These are phyloP conservation scores for Tinea semifulvella DNA, from an alignment of 2,888 invertebrate genomes.

Conservation along the genomic window DNA sequence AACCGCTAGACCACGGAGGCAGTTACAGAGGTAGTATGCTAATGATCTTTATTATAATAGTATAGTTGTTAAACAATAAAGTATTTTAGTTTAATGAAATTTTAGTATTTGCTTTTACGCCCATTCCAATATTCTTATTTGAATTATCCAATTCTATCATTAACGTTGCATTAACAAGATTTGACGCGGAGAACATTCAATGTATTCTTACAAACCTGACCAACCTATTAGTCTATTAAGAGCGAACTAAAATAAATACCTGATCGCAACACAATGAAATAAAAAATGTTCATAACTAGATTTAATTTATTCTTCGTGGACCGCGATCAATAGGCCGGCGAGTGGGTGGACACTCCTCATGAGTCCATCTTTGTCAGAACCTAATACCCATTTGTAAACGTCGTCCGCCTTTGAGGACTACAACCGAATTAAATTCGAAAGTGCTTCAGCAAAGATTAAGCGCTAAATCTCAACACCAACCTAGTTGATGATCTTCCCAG, in stretches of 20 bases:
- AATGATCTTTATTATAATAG: no score
- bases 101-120: no score
- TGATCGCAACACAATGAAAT: slow-evolving; percentile 47
- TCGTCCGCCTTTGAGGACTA: slow-evolving; percentile 54
- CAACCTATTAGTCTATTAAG: slow-evolving; percentile 43
- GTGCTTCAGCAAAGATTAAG: slow-evolving; percentile 7
- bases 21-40: no score
- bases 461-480: slow-evolving; percentile 1
- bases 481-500: slow-evolving; percentile 1
- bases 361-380: slow-evolving; percentile 66
- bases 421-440: slow-evolving; percentile 51
- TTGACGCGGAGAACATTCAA: no score
- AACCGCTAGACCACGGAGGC: no score
- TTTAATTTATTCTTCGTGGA: slow-evolving; percentile 60
- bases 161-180: no score
- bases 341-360: slow-evolving; percentile 66
- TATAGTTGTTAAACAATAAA: no score
- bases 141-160: no score
- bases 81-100: no score
- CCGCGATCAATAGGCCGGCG: slow-evolving; percentile 56
- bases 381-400: slow-evolving; percentile 61
- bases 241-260: slow-evolving; percentile 51
- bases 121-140: no score
- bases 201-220: neutral
- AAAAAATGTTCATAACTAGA: slow-evolving; percentile 63